phyloP scores from a whole-genome alignment of 1,140 invertebrate genomes.

The Mya arenaria region DNA sequence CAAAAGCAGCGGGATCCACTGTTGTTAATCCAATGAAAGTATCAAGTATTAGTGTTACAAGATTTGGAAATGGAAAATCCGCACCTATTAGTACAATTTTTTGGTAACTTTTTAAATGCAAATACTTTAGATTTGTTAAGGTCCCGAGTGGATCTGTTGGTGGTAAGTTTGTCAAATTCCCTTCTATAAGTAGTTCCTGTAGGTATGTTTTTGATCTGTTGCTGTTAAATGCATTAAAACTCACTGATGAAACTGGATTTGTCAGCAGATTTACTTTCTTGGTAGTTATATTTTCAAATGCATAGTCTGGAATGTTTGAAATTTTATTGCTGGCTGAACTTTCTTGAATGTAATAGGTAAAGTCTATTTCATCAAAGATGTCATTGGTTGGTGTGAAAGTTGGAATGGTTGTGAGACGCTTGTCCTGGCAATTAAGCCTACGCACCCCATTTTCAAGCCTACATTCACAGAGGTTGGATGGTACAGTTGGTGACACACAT shows the following conservation, averaged over 20 bases:
- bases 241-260: slow-evolving; percentile 54
- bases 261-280: slow-evolving; percentile 61
- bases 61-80: slow-evolving; percentile 45
- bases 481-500: background rate
- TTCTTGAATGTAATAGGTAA: too few relatives aligned
- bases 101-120: slow-evolving; percentile 64
- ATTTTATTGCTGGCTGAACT: slow-evolving; percentile 62
- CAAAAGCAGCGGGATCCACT: slow-evolving; percentile 43
- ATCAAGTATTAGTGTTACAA: slow-evolving; percentile 59
- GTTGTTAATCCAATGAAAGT: slow-evolving; percentile 32
- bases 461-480: background rate
- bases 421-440: slow-evolving; percentile 38
- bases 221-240: slow-evolving; percentile 57
- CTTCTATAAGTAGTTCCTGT: slow-evolving; percentile 60
- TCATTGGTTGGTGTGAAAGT: slow-evolving; percentile 20
- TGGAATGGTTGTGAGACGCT: slow-evolving; percentile 26
- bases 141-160: slow-evolving; percentile 37
- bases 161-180: slow-evolving; percentile 20
- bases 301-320: slow-evolving; percentile 57
- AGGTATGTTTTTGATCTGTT: slow-evolving; percentile 43
- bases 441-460: background rate
- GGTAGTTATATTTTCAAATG: slow-evolving; percentile 67
- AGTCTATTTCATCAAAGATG: slow-evolving; percentile 15
- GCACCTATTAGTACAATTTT: background rate
- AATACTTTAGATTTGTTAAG: slow-evolving; percentile 56